Base-by-base conservation (phyloP, 2,113 vertebrate genomes). In the Coptodon rendalli region DNA sequence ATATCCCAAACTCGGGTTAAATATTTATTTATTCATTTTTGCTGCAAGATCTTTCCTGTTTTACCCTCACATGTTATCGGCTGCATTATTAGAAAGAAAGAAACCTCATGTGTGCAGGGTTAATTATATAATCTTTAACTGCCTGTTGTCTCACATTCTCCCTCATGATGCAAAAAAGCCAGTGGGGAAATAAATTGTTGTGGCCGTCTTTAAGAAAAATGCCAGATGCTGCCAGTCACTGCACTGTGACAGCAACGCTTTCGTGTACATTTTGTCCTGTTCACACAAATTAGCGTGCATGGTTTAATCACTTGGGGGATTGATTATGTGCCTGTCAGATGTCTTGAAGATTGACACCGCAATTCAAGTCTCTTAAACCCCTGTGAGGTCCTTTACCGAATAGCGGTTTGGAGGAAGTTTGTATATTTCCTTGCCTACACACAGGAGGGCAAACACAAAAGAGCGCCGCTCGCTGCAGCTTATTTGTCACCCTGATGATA, bases 401-500 rank as follows among this genome's bases (percentile, higher is more conserved):
- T n/a, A 14, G 10, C 2, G 4, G 9, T 63, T 38, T 19, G 12
- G 48, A 9, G 17, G 16, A 76, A 29, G 57, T 84, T 91, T 81
- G 71, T 34, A 9, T 54, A 17, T 68, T 34, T 2, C 17, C 31
- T 14, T 56, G 45, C 27, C 73, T 82, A 57, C 80, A 81, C 86
- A 27, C 24, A 3, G 17, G 85, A 80, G 76, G 71, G 53, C 82
- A 45, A 24, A 16, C 59, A 76, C 57, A 80, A 53, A 73, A 50
- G 48, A 57, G 19, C 29, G 29, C 80, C 31, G 36, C 53, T 82
- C 2, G 16, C 81, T 63, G 79, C 14, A 22, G 73, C 88, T 90
- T 89, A 92, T 95, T 94, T 92, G 91, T 92, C 94, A 92, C 86
- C 45, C 57, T 84, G 91, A 94, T 94, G 90, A 92, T 93, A 89